Base-by-base conservation (phyloP, 2,797 vertebrate genomes). In the Epinephelus awoara region DNA sequence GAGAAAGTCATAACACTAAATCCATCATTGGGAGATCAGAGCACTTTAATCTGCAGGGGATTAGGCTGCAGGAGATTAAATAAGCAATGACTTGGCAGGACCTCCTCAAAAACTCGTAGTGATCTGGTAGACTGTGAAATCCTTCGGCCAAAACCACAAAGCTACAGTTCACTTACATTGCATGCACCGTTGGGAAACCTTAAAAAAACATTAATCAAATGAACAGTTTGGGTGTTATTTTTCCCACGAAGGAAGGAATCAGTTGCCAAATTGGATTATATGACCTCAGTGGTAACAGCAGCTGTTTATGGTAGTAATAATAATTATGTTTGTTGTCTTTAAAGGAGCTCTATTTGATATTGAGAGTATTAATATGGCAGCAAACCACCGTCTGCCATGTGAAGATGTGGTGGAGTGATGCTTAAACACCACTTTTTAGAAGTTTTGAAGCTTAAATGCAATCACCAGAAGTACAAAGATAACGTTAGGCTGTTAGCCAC, bases 11-110 rank as follows among this genome's bases (percentile, higher is more conserved):
- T 21, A 27, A 47, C 19, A 49, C 1, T 50, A 77, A 77, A 85
- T 85, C 62, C 50, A 75, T 77, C 49, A 83, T 40, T 0, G 5
- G 40, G 14, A 57, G 61, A 79, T 80, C 52, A 50, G 17, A 38
- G 11, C 34, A 3, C 38, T 79, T 59, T 75, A 72, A 83, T 83
- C 68, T 74, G 40, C 15, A 17, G 52, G 21, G 50, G 27, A 75
- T 84, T 77, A 66, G 2, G 6, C 11, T 12, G 11, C 1, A 11
- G 47, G 2, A 34, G 70, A 81, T 80, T 73, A 54, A 50, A 66
- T 52, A 67, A 78, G 11, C 29, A 80, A 13, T 18, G 23, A 4
- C n/a, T 75, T 77, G 46, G 44, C 49, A 87, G 8, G 25, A 55
- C 29, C 0, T 34, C 47, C 10, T 61, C n/a, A 18, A 72, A 58